A percentile compares a stretch with the other conserved stretches of the same genome.
phyloP scores from a whole-genome alignment of 2,113 vertebrate genomes.

The Pardalotus punctatus region DNA sequence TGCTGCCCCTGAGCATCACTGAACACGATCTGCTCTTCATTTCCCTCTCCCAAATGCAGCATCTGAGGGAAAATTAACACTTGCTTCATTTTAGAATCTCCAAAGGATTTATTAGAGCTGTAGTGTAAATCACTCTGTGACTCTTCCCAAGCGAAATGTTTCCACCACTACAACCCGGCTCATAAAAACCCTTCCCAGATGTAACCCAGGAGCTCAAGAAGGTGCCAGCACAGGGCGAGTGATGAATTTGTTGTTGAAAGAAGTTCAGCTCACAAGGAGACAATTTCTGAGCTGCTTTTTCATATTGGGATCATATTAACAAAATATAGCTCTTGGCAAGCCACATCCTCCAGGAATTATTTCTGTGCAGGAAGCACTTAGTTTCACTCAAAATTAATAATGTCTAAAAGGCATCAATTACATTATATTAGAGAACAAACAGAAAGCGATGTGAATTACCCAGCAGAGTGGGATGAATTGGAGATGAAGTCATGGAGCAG shows the following conservation, averaged over 20 bases:
- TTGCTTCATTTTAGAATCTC: neutral
- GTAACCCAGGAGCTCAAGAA: neutral
- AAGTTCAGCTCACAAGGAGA: neutral
- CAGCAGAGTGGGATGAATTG: neutral
- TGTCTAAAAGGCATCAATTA: neutral
- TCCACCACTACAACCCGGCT: fast-evolving
- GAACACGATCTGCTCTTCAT: fast-evolving
- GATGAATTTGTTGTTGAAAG: neutral
- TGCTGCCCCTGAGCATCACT: neutral
- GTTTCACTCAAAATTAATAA: slow-evolving; percentile 22
- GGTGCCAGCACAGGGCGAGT: neutral
- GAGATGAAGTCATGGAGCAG: neutral
- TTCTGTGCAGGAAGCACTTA: neutral
- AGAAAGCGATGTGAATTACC: neutral
- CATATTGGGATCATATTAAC: neutral
- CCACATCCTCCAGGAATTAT: neutral
- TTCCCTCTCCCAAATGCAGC: neutral
- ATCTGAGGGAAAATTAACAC: neutral
- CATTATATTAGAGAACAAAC: neutral
- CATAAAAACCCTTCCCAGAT: neutral
- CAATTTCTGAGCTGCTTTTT: neutral
- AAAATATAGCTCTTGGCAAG: neutral
- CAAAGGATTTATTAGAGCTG: neutral
- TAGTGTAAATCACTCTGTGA: neutral
- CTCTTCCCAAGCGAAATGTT: neutral